phyloP scores from a whole-genome alignment of 2,888 invertebrate genomes.

The Meganola albula region DNA sequence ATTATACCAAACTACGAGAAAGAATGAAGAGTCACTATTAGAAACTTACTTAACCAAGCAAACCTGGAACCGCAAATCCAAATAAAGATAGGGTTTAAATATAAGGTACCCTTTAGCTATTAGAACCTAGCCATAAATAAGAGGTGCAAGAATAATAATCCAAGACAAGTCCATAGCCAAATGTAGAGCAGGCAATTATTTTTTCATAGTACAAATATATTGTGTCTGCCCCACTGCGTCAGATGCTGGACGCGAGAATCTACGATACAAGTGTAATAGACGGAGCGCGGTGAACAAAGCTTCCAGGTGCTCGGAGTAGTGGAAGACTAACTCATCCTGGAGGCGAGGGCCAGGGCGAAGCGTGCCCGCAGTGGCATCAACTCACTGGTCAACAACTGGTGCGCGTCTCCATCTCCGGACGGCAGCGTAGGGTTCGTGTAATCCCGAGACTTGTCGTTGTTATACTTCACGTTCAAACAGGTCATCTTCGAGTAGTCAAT shows the following conservation, averaged over 20 bases:
- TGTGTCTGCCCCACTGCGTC: conserved; percentile 28
- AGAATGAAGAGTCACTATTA: no score
- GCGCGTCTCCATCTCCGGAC: conserved; percentile 88
- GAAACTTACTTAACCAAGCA: conserved; percentile 13
- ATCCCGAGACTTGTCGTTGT: conserved; percentile 99
- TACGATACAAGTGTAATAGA: conserved; percentile 30
- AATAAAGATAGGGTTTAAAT: conserved; percentile 13
- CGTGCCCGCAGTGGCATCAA: conserved; percentile 77
- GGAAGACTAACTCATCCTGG: conserved; percentile 81
- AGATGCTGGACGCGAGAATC: conserved; percentile 27
- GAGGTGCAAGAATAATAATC: conserved; percentile 29
- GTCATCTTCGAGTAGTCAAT: conserved; percentile 99
- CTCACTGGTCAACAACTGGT: conserved; percentile 82
- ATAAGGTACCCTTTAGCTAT: conserved; percentile 19
- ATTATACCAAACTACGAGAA: no score
- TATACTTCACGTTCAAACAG: conserved; percentile 98
- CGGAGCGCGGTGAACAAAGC: conserved; percentile 51
- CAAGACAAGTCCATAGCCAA: conserved; percentile 26
- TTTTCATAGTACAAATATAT: no score
- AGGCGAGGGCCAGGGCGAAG: conserved; percentile 72
- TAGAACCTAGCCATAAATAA: conserved; percentile 21
- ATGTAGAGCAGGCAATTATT: conserved; percentile 30
- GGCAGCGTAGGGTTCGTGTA: conserved; percentile 99
- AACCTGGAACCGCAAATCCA: conserved; percentile 4
- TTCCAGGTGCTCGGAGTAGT: conserved; percentile 65